These are phyloP conservation scores for Melitaea athalia DNA, from an alignment of 2,888 invertebrate species.

Conservation along the genomic window DNA sequence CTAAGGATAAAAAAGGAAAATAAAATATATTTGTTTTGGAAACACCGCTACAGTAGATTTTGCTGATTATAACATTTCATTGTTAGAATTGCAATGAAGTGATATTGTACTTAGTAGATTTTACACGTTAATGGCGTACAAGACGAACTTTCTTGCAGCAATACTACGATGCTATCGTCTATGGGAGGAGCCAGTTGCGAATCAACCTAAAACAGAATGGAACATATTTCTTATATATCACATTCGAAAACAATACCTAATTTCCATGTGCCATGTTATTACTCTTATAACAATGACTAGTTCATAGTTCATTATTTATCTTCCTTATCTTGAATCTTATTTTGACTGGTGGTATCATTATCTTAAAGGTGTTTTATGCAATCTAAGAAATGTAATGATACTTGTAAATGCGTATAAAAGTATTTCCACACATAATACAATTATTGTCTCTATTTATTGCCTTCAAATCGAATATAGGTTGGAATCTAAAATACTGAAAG, in stretches of 20 bases:
- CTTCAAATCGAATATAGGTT: no score
- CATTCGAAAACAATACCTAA: constrained; percentile 62
- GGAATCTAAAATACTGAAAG: no score
- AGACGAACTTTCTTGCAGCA: constrained; percentile 7
- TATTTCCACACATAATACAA: not conserved
- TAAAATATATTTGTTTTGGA: not conserved
- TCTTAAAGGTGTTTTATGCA: no score
- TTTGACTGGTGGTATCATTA: no score
- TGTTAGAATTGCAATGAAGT: not conserved
- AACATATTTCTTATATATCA: constrained; percentile 55
- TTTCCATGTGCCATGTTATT: constrained; percentile 60
- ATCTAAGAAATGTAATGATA: not conserved
- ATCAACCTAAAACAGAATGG: constrained; percentile 45
- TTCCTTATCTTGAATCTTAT: not conserved
- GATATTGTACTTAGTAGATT: not conserved
- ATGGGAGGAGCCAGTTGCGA: constrained; percentile 20
- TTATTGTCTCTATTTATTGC: no score
- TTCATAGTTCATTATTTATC: constrained; percentile 19
- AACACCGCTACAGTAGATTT: not conserved
- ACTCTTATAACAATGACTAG: constrained; percentile 55
- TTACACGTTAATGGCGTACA: constrained; percentile 2
- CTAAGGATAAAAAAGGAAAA: no score
- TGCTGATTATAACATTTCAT: not conserved
- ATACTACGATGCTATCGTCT: constrained; percentile 10
- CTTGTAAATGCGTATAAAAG: not conserved